Percentiles rank a stretch among this genome's conserved stretches.
These are phyloP conservation scores for Seira ritae DNA, from an alignment of 2,888 invertebrate species.

Conservation along the genomic window DNA sequence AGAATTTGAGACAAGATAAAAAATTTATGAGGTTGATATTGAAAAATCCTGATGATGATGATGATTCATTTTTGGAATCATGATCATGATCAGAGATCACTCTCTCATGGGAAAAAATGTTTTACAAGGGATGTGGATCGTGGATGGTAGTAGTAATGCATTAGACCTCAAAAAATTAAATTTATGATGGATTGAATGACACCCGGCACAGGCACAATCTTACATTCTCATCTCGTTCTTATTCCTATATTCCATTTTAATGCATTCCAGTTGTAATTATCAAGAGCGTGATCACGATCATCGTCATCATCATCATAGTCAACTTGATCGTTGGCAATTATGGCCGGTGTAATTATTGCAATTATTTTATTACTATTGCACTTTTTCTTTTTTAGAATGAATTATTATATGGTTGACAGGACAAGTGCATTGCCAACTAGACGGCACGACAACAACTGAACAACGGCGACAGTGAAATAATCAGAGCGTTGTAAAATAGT, in stretches of 20 bases:
- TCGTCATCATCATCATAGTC: constrained; percentile 13
- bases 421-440: constrained; percentile 1
- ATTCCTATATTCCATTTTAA: too few species aligned
- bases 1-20: background rate
- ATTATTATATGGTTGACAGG: background rate
- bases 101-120: background rate
- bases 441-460: background rate
- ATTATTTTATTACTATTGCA: constrained; percentile 13
- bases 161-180: background rate
- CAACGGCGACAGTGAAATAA: background rate
- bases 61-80: background rate
- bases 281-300: background rate
- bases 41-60: background rate
- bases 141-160: background rate
- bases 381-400: constrained; percentile 7
- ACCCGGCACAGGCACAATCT: background rate
- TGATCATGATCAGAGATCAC: too few species aligned
- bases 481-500: constrained; percentile 3
- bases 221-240: background rate
- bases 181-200: constrained; percentile 6
- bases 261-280: background rate
- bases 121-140: too few species aligned
- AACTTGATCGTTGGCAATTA: background rate
- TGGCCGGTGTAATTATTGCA: background rate
- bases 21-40: constrained; percentile 6